phyloP scores from a whole-genome alignment of 2,888 invertebrate genomes.

The Altica lythri region DNA sequence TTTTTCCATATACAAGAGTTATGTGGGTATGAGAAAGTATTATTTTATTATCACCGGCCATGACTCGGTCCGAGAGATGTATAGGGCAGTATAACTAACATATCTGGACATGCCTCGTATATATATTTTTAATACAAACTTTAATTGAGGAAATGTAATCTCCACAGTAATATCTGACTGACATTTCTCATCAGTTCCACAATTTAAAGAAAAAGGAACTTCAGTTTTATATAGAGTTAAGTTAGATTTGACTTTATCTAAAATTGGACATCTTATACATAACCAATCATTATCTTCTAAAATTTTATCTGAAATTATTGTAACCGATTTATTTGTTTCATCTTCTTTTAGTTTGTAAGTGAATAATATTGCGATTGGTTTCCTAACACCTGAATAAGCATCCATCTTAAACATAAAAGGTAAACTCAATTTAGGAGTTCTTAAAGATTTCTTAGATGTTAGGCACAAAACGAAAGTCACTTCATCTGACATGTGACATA shows the following conservation, averaged over 20 bases:
- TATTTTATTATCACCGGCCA: too few species aligned
- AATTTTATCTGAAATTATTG: conserved; percentile 12
- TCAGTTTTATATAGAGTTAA: conserved; percentile 26
- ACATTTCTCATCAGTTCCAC: conserved; percentile 62
- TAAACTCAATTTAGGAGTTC: too few species aligned
- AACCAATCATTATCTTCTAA: conserved; percentile 15
- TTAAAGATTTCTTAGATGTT: too few species aligned
- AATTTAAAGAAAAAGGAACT: conserved; percentile 57
- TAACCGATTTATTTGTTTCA: conserved; percentile 19
- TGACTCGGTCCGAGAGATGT: too few species aligned
- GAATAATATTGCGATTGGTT: conserved; percentile 21
- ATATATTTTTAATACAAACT: conserved; percentile 22
- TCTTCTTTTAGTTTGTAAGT: conserved; percentile 27
- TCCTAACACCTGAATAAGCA: conserved; percentile 8
- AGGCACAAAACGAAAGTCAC: too few species aligned
- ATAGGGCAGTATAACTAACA: neutral
- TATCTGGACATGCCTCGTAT: too few species aligned
- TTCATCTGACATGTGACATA: too few species aligned
- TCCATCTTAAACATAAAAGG: too few species aligned
- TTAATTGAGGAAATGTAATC: conserved; percentile 27
- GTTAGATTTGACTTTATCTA: conserved; percentile 33
- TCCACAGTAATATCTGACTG: conserved; percentile 59
- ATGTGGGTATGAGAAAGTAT: too few species aligned
- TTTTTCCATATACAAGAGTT: too few species aligned
- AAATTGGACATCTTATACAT: conserved; percentile 28